Base-by-base conservation (phyloP, 2,888 invertebrate genomes). In the Philopedon plagiatum region DNA sequence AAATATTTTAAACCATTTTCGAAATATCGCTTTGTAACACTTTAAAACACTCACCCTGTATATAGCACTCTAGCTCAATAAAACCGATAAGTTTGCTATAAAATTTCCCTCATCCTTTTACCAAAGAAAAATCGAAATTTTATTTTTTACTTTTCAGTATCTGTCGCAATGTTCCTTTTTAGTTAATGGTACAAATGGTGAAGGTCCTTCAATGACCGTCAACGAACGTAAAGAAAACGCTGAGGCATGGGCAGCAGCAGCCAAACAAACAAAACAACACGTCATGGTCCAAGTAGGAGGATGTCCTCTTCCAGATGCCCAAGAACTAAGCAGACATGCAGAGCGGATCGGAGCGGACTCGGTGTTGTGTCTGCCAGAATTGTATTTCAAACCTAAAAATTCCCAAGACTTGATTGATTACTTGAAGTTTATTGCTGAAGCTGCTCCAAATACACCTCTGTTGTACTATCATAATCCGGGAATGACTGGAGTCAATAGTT, bases 101-200 rank as follows among this genome's bases (percentile, higher is more conserved):
- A n/a, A n/a, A n/a, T n/a, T n/a, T n/a, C n/a, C n/a, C n/a, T n/a
- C n/a, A n/a, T n/a, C n/a, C n/a, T n/a, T n/a, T n/a, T n/a, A n/a
- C n/a, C n/a, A n/a, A n/a, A n/a, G n/a, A n/a, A n/a, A n/a, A n/a
- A n/a, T n/a, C n/a, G n/a, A n/a, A n/a, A n/a, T n/a, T n/a, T n/a
- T n/a, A n/a, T n/a, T n/a, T n/a, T n/a, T n/a, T n/a, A n/a, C n/a
- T n/a, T n/a, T n/a, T n/a, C n/a, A n/a, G n/a, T n/a, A n/a, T n/a
- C n/a, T n/a, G n/a, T n/a, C n/a, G n/a, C n/a, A n/a, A 15, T n/a
- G 2, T 58, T 1, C 5, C 54, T 3, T 76, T 75, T 78, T 78
- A 94, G 94, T 94, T 5, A 93, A 93, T 83, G 94, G 95, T 11
- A 93, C 94, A 0, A 90, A 90, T 23, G 94, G 94, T 0, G 95